These are phyloP conservation scores for Brachionus sp. DNA, from an alignment of 1,140 invertebrate genomes.

Conservation along the genomic window DNA sequence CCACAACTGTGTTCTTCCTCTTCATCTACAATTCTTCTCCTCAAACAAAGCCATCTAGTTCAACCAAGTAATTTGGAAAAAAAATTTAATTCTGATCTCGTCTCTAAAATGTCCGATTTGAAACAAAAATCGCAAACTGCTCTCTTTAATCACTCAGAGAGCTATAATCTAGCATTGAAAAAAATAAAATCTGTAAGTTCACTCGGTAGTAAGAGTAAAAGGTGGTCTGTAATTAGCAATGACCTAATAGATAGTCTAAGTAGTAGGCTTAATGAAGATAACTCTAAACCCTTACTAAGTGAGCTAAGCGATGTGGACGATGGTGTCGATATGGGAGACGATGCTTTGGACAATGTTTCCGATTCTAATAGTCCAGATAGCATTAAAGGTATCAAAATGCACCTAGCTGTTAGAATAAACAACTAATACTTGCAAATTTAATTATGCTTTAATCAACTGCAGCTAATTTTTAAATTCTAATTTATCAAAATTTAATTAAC, in stretches of 20 bases:
- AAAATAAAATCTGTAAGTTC: slow-evolving; percentile 18
- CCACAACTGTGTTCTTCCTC: not conserved
- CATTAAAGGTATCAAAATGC: not conserved
- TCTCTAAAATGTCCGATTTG: not conserved
- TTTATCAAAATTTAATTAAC: not conserved
- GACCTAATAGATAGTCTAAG: slow-evolving; percentile 4
- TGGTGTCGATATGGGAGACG: not conserved
- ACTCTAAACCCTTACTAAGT: not conserved
- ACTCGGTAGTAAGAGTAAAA: not conserved
- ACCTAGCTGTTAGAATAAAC: not conserved
- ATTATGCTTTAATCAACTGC: not conserved
- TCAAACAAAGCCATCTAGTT: slow-evolving; percentile 34
- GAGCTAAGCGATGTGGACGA: not conserved
- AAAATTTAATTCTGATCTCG: slow-evolving; percentile 22
- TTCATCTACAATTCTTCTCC: slow-evolving; percentile 14
- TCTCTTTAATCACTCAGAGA: not conserved
- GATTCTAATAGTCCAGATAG: slow-evolving; percentile 15
- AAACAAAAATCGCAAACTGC: not conserved
- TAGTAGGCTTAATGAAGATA: not conserved
- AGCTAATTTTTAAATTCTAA: not conserved
- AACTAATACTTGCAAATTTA: not conserved
- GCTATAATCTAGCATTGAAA: slow-evolving; percentile 4
- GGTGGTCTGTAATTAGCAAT: slow-evolving; percentile 3
- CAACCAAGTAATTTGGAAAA: slow-evolving; percentile 37
- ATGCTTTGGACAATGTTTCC: not conserved